Evolutionary conservation across 2,888 invertebrate species (phyloP).

Genomic region (Dicranocentrus wangi): DNA sequence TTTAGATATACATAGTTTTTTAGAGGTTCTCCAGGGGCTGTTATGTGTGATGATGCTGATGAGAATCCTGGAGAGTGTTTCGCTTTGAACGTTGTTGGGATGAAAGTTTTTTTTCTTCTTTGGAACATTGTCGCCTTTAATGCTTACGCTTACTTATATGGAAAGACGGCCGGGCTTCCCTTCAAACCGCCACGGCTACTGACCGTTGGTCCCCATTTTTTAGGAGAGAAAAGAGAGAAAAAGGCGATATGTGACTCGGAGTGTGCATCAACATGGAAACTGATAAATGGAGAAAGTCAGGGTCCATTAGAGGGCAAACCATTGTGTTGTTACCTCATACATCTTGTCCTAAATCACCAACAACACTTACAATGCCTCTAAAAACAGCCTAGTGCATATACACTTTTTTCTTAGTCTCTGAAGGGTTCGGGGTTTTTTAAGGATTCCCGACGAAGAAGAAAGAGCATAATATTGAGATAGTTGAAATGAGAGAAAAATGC

Average conservation of each 20-base stretch:
- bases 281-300: constrained; percentile 65
- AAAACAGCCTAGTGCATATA: background rate
- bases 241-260: constrained; percentile 29
- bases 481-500: background rate
- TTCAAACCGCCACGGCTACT: constrained; percentile 4
- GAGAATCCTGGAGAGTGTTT: constrained; percentile 12
- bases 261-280: constrained; percentile 31
- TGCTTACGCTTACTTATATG: background rate
- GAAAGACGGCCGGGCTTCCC: background rate
- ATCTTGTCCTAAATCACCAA: constrained; percentile 26
- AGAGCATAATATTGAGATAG: constrained; percentile 1
- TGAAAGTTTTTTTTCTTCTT: constrained; percentile 38
- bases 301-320: constrained; percentile 56
- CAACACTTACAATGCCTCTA: background rate
- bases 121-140: background rate
- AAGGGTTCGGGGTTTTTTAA: background rate
- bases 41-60: constrained; percentile 30
- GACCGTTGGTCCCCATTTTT: constrained; percentile 32
- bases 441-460: no score
- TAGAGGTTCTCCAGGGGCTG: constrained; percentile 39
- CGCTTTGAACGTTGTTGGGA: background rate
- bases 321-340: constrained; percentile 26
- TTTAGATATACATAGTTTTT: no score
- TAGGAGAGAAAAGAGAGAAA: no score
- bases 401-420: background rate